Conservation (phyloP, 2,888 invertebrate genomes). For the Poecilobothrus nobilitatus region DNA sequence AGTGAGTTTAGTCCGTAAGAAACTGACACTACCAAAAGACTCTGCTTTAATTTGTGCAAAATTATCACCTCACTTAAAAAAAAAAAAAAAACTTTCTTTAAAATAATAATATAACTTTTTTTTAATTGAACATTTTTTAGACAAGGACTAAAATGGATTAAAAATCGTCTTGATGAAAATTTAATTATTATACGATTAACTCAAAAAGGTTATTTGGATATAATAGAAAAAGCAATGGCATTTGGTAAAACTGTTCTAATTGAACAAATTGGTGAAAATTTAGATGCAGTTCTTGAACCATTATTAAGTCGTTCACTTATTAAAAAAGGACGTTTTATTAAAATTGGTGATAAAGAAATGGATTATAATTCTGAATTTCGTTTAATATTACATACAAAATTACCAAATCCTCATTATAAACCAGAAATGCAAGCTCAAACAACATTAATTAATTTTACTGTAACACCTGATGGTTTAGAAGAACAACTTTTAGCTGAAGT, state of each 20-base stretch:
- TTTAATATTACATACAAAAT: conserved; percentile 83
- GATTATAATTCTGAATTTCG: conserved; percentile 77
- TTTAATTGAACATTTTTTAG: conserved; percentile 31
- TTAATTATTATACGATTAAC: conserved; percentile 69
- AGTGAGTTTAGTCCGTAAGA: too few species aligned
- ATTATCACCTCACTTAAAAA: too few species aligned
- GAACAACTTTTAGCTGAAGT: conserved; percentile 91
- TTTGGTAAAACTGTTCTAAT: conserved; percentile 71
- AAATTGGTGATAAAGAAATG: conserved; percentile 87
- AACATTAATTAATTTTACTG: conserved; percentile 91
- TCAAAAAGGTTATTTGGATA: conserved; percentile 75
- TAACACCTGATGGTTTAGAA: conserved; percentile 89
- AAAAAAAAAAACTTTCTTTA: too few species aligned
- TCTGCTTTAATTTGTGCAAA: too few species aligned
- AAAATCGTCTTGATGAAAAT: conserved; percentile 65
- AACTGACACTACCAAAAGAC: too few species aligned
- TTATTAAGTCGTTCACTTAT: conserved; percentile 80
- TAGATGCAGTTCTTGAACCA: conserved; percentile 91
- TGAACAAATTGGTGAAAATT: conserved; percentile 82
- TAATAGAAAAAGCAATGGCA: conserved; percentile 64
- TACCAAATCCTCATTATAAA: conserved; percentile 93
- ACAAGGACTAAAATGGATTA: conserved; percentile 94
- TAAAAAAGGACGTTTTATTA: conserved; percentile 70
- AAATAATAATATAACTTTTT: too few species aligned
- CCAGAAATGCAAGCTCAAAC: conserved; percentile 97